These are phyloP conservation scores for Danaus melanippus DNA, from an alignment of 1,140 invertebrate genomes.

Conservation along the genomic window DNA sequence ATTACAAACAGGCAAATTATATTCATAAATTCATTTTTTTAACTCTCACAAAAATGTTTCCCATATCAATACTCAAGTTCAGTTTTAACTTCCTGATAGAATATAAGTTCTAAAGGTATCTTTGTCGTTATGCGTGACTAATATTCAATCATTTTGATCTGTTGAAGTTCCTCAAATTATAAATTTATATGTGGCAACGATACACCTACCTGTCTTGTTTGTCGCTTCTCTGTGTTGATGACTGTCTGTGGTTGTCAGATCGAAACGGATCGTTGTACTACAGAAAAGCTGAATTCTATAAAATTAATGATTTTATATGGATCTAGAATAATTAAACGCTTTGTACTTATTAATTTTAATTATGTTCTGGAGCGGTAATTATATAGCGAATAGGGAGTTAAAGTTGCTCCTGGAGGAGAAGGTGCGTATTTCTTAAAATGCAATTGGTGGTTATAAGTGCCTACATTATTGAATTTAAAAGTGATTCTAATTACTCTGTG, in stretches of 20 bases:
- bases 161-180: too few relatives aligned
- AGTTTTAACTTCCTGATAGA: too few relatives aligned
- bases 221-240: too few relatives aligned
- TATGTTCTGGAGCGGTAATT: slow-evolving; percentile 67
- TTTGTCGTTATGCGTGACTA: too few relatives aligned
- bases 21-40: too few relatives aligned
- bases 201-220: too few relatives aligned
- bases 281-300: slow-evolving; percentile 42
- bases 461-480: slow-evolving; percentile 11
- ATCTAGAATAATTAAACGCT: slow-evolving; percentile 48
- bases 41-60: too few relatives aligned
- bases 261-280: slow-evolving; percentile 60
- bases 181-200: too few relatives aligned
- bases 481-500: not conserved
- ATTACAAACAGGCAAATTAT: too few relatives aligned
- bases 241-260: slow-evolving; percentile 37
- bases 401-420: slow-evolving; percentile 59
- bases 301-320: slow-evolving; percentile 46
- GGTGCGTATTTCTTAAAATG: slow-evolving; percentile 56
- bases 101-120: too few relatives aligned
- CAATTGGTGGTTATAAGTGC: slow-evolving; percentile 58
- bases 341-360: slow-evolving; percentile 63
- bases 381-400: slow-evolving; percentile 53
- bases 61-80: too few relatives aligned
- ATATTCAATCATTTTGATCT: too few relatives aligned